Base-by-base conservation (phyloP, 2,797 vertebrate genomes). In the Neosilurus mollespiculum region DNA sequence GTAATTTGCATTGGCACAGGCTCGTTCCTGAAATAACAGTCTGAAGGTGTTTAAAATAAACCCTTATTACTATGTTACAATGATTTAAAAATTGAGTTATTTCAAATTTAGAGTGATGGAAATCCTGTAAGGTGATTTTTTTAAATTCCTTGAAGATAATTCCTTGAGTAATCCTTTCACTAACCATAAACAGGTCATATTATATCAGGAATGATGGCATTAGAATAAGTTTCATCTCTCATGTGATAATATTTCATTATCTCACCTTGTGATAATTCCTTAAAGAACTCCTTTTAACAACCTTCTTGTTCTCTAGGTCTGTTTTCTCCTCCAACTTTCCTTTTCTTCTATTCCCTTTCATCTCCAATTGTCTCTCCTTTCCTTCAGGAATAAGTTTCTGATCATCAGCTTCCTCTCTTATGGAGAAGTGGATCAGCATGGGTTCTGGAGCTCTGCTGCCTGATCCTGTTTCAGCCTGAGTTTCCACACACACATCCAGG, bases 201-300 rank as follows among this genome's bases (percentile, higher is more conserved):
- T 70, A 64, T 2, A 70, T 84, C 24, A 81, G 69, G 22, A 54
- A 86, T 78, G 26, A 20, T 85, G 81, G 20, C 30, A 61, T 78
- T 54, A 72, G 49, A 64, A 70, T 61, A 82, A 37, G 24, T 59
- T 15, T 62, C 24, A 62, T 71, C 30, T 49, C 18, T 72, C 49
- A 83, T 20, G 64, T 70, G 2, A 24, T 71, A 53, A 66, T 11
- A n/a, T 53, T 34, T 34, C 9, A 51, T 16, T 75, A 51, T 83
- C 93, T 93, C 84, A 95, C 94, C 94, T 93, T 95, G 80, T 92
- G 89, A 82, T 94, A 95, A 80, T 87, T 92, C 88, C 91, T 93
- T 66, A 91, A 51, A 0, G 90, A 85, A 81, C 82, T 93, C 87
- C 90, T 94, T 90, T 95, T 95, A 81, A 93, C 82, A 65, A 89